Base-by-base conservation (phyloP, 2,797 vertebrate genomes). In the Thunnus albacares region DNA sequence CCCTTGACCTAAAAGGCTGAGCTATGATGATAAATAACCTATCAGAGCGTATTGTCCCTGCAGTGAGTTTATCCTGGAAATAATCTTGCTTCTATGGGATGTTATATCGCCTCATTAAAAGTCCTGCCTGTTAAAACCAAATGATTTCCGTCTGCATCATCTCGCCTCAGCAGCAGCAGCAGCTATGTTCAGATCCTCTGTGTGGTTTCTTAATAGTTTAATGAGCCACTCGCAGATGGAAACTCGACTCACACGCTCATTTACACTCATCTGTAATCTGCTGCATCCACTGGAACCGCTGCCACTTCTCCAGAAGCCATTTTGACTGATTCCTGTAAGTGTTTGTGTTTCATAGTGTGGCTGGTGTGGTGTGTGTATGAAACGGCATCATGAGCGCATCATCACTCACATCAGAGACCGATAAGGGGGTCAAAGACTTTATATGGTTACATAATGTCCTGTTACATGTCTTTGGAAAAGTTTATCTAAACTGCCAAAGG, bases 131-230 rank as follows among this genome's bases (percentile, higher is more conserved):
- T 43, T 43, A 43, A 43, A 43, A 14, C 41, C 6, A 4, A 43
- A 43, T 43, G 41, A 43, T 43, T 43, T 43, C 41, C 41, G 12
- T 43, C 41, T 43, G 41, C 41, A 43, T 43, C 41, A 43, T 14
- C 41, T 43, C 41, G 41, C 41, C 41, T 43, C 45, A 49, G 45
- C 45, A 47, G 45, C 17, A 18, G 5, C 17, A 49, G 15, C 45
- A 33, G 59, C 71, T 14, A 22, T 30, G 67, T 45, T 66, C 45
- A 38, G 2, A 63, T 57, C 61, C 52, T 72, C 47, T 8, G 17
- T 75, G 87, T 41, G 79, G 75, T 75, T 68, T 75, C 53, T 78
- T 80, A 81, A 80, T 41, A 52, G 24, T 71, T 84, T 84, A 81
- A 88, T 41, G 75, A 81, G 66, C 56, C 1, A 38, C 35, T 51